Evolutionary conservation across 2,113 vertebrate genomes (phyloP), one percentile per base, ranked within the genome.

Genomic region (Xyrauchen texanus): DNA sequence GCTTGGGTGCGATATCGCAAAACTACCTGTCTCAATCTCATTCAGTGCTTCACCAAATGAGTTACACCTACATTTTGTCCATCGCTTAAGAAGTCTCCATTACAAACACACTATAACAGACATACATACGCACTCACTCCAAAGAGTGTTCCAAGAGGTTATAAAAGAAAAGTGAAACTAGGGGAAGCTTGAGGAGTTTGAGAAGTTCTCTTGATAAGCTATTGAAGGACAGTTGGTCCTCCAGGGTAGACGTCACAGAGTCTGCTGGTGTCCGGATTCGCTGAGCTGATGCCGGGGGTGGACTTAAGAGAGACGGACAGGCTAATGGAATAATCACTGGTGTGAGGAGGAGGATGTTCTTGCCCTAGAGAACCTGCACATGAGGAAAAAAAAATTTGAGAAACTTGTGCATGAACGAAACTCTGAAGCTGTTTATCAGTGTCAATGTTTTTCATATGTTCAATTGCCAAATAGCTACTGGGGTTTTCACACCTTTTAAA

Each of bases 311-410:
- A 74, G 81, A 80, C 51, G 65, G 81, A 70, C 61, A 74, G 65
- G 65, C 57, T 68, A 61, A 69, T 71, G 61, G 79, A 82, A 77
- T 82, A 15, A 63, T 94, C 90, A 95, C 88, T 95, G 95, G 72
- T 95, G 93, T 55, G 91, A 88, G 71, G 95, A 93, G 61, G 94
- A 89, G 45, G 93, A 93, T 78, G 93, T 95, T 85, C 95, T 94
- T 89, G 93, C 88, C 51, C 96, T 87, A 46, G 98, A 97, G 4
- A 96, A 98, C 87, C 98, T 99, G 88, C 49, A 55, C 15, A 60
- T 60, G 45, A 44, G 45, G 72, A 16, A 16, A 57, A n/a, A 0
- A 16, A 45, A 62, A 34, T 9, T 13, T 8, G 4, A 78, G 42
- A 3, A n/a, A 34, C 15, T 12, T 2, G 6, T 58, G 55, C 55